phyloP scores from a whole-genome alignment of 2,888 invertebrate species.

The Dynastes hyllus region DNA sequence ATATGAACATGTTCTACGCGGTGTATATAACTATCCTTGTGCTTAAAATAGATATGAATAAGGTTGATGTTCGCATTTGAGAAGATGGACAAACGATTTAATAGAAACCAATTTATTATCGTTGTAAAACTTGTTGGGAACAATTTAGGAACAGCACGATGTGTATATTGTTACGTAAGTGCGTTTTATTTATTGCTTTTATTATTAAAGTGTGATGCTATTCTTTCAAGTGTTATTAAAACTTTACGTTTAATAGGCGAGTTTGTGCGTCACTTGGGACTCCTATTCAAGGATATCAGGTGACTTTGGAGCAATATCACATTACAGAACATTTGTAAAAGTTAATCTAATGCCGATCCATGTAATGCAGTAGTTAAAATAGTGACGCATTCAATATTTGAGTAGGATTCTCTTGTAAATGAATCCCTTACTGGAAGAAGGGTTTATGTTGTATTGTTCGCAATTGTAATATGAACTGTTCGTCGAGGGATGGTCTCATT shows the following conservation, averaged over 20 bases:
- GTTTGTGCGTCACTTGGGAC: too few species aligned
- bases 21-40: not conserved
- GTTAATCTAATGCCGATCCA: too few species aligned
- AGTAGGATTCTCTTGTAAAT: too few species aligned
- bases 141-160: not conserved
- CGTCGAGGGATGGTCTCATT: too few species aligned
- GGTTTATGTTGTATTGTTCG: too few species aligned
- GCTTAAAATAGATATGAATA: not conserved
- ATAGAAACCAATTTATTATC: slow-evolving; percentile 20
- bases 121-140: not conserved
- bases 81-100: slow-evolving; percentile 9
- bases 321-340: too few species aligned
- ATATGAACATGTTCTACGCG: not conserved
- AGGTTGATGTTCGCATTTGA: slow-evolving; percentile 18
- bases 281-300: too few species aligned
- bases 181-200: slow-evolving; percentile 23
- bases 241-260: not conserved
- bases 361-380: too few species aligned
- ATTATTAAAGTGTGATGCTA: not conserved
- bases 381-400: too few species aligned
- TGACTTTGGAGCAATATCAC: too few species aligned
- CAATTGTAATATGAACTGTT: too few species aligned
- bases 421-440: too few species aligned
- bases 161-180: not conserved
- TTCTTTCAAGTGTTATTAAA: not conserved